Evolutionary conservation across 1,140 invertebrate genomes (phyloP).

Genomic region (Melanaphis sacchari): DNA sequence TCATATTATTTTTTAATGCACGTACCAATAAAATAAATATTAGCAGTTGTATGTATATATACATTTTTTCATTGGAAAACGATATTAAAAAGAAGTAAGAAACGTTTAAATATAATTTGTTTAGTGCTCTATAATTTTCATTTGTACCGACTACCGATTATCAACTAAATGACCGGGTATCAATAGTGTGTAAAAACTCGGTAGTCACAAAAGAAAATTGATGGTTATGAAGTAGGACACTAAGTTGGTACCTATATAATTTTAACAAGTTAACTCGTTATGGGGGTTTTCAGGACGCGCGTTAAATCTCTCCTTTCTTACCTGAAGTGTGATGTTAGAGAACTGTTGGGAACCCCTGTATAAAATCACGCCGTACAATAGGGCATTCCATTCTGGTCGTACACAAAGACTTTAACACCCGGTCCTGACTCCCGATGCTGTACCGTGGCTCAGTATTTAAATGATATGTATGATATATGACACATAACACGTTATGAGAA

Average conservation of each 20-base stretch:
- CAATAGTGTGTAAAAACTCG: conserved; percentile 11
- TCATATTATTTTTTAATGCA: background rate
- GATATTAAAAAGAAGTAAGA: background rate
- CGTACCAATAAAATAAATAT: background rate
- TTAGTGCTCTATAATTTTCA: conserved; percentile 23
- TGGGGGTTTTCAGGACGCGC: background rate
- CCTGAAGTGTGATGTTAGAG: background rate
- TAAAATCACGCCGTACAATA: conserved; percentile 48
- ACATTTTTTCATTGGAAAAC: background rate
- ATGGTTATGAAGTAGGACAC: background rate
- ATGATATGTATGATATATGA: conserved; percentile 56
- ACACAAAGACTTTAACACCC: conserved; percentile 57
- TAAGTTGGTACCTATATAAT: background rate
- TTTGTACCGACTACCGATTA: conserved; percentile 10
- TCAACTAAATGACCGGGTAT: conserved; percentile 27
- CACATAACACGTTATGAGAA: conserved; percentile 52
- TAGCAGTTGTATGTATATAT: background rate
- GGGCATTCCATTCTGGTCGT: conserved; percentile 53
- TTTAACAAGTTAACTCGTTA: background rate
- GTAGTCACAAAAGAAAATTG: conserved; percentile 50
- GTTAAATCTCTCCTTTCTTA: background rate
- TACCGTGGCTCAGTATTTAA: conserved; percentile 47
- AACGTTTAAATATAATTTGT: conserved; percentile 20
- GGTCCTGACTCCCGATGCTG: conserved; percentile 50
- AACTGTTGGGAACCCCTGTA: conserved; percentile 22